Conservation (phyloP, 2,797 vertebrate genomes). For the Stomatorhinus walkeri region DNA sequence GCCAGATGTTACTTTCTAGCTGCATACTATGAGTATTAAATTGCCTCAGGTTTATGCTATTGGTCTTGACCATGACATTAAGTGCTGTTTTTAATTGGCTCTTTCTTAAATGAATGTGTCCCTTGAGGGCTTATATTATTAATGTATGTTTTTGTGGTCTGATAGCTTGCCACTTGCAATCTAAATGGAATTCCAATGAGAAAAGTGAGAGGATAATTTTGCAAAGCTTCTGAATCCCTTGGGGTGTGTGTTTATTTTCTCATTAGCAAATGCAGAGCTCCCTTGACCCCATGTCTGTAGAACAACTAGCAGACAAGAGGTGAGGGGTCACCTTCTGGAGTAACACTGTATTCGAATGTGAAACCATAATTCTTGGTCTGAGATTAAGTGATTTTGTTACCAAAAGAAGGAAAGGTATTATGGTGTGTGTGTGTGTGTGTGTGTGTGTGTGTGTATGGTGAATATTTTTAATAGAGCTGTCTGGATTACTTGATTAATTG, state of each 20-base stretch:
- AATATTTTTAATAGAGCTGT: neutral
- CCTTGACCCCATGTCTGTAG: neutral
- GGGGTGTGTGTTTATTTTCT: neutral
- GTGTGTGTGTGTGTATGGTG: too few relatives aligned
- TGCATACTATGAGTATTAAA: neutral
- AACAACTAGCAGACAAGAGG: neutral
- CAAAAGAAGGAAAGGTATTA: neutral
- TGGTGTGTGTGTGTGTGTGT: too few relatives aligned
- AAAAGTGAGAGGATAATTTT: neutral
- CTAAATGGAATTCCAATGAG: slow-evolving; percentile 4
- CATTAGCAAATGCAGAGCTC: neutral
- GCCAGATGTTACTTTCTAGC: slow-evolving; percentile 17
- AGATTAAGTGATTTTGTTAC: neutral
- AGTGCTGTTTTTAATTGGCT: slow-evolving; percentile 16
- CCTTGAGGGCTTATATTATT: neutral
- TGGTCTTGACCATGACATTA: slow-evolving; percentile 16
- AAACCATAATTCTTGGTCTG: neutral
- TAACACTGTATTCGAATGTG: neutral
- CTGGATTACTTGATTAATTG: neutral
- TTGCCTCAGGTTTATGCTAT: neutral
- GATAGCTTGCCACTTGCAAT: slow-evolving; percentile 15
- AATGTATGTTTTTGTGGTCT: neutral
- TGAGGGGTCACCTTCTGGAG: neutral
- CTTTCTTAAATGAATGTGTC: slow-evolving; percentile 10
- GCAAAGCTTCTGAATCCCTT: neutral